A percentile compares a stretch with the other conserved stretches of the same genome.
phyloP scores from a whole-genome alignment of 2,888 invertebrate species.

The Sinhomidia bicolor region DNA sequence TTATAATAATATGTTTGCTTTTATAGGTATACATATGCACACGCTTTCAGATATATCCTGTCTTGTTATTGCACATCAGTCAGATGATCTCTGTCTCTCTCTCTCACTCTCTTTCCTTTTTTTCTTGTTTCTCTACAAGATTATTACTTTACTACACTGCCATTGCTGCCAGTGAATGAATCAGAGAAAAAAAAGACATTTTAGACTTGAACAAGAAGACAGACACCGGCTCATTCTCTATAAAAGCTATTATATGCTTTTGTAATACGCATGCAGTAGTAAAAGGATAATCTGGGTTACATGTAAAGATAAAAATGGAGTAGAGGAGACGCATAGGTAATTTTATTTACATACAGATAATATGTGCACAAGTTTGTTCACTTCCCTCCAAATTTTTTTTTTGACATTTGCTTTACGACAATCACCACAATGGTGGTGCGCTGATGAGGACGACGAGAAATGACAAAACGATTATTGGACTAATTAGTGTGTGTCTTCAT shows the following conservation, averaged over 20 bases:
- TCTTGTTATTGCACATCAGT: slow-evolving; percentile 67
- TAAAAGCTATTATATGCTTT: slow-evolving; percentile 44
- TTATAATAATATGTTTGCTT: slow-evolving; percentile 41
- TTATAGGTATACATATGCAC: slow-evolving; percentile 42
- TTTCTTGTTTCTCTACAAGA: slow-evolving; percentile 41
- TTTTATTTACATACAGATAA: neutral
- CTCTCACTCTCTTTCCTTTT: slow-evolving; percentile 37
- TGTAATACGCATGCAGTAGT: slow-evolving; percentile 13
- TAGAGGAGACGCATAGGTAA: neutral
- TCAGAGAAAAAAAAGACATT: slow-evolving; percentile 44
- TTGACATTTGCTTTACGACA: slow-evolving; percentile 57
- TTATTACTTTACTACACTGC: slow-evolving; percentile 1
- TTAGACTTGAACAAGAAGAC: slow-evolving; percentile 34
- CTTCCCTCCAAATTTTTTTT: slow-evolving; percentile 72
- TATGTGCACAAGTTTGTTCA: slow-evolving; percentile 28
- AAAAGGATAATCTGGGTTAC: slow-evolving; percentile 17
- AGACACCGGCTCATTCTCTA: slow-evolving; percentile 55
- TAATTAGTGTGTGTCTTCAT: slow-evolving; percentile 49
- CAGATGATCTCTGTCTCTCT: slow-evolving; percentile 63
- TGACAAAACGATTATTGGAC: slow-evolving; percentile 43
- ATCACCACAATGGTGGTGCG: neutral
- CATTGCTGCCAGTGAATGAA: slow-evolving; percentile 54
- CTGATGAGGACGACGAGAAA: neutral
- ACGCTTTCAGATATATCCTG: slow-evolving; percentile 37
- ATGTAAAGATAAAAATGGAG: neutral